These are phyloP conservation scores for Oreohelix idahoensis DNA, from an alignment of 1,140 invertebrate species.

Conservation along the genomic window DNA sequence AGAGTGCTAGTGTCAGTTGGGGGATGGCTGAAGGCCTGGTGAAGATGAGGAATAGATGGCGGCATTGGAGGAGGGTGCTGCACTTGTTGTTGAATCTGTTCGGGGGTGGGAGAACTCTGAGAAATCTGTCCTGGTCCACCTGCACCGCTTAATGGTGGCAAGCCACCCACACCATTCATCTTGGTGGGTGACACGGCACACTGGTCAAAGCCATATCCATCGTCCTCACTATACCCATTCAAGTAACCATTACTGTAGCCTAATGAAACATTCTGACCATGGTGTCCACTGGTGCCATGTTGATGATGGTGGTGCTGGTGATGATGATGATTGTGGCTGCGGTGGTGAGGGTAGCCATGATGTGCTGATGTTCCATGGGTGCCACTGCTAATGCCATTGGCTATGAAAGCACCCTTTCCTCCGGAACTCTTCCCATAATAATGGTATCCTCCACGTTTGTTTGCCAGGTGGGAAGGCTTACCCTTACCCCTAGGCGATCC, in stretches of 20 bases:
- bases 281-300: neutral
- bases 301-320: conserved; percentile 31
- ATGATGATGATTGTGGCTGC: conserved; percentile 13
- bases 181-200: conserved; percentile 26
- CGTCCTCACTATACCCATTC: conserved; percentile 34
- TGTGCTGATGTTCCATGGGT: neutral
- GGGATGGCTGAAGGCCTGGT: conserved; percentile 32
- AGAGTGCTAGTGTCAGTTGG: conserved; percentile 22
- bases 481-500: conserved; percentile 33
- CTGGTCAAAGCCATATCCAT: conserved; percentile 31
- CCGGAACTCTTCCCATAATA: conserved; percentile 40
- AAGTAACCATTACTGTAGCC: conserved; percentile 36
- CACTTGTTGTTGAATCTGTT: conserved; percentile 41
- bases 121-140: conserved; percentile 14
- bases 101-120: conserved; percentile 34
- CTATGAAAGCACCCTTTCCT: conserved; percentile 22
- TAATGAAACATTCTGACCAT: neutral
- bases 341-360: neutral
- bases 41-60: conserved; percentile 7
- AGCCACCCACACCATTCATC: conserved; percentile 4
- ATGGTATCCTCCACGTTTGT: conserved; percentile 29
- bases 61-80: conserved; percentile 35
- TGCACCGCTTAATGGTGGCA: neutral
- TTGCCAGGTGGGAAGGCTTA: neutral
- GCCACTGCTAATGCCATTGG: conserved; percentile 10